A percentile compares a stretch with the other conserved stretches of the same genome.
phyloP scores from a whole-genome alignment of 2,797 vertebrate species.

The Otus scops region DNA sequence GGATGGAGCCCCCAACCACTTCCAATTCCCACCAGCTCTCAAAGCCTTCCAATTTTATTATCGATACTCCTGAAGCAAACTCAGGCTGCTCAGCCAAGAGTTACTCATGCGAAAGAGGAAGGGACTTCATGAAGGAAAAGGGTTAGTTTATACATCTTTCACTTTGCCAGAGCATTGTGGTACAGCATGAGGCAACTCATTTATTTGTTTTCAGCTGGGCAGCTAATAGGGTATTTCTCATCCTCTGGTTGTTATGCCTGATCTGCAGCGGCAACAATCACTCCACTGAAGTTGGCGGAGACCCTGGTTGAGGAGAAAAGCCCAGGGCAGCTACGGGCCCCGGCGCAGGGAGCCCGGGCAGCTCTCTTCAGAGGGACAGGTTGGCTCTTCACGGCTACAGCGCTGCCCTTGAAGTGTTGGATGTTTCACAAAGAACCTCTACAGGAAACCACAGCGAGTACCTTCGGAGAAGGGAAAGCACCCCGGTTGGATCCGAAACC shows the following conservation, averaged over 20 bases:
- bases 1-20: neutral
- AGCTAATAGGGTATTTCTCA: neutral
- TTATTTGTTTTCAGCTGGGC: neutral
- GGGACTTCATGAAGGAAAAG: neutral
- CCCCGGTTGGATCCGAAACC: neutral
- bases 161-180: neutral
- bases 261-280: neutral
- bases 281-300: accelerated
- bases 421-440: neutral
- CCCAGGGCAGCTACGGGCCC: neutral
- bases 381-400: accelerated
- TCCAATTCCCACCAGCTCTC: neutral
- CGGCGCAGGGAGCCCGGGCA: accelerated
- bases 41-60: neutral
- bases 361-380: neutral
- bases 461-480: neutral
- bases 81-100: neutral
- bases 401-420: neutral
- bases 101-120: accelerated
- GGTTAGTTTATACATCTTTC: neutral
- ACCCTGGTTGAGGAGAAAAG: neutral
- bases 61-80: neutral
- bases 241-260: no score
- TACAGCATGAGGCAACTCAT: neutral
- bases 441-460: accelerated